Evolutionary conservation across 2,113 vertebrate genomes (phyloP).

Genomic region (Sialia sialis): DNA sequence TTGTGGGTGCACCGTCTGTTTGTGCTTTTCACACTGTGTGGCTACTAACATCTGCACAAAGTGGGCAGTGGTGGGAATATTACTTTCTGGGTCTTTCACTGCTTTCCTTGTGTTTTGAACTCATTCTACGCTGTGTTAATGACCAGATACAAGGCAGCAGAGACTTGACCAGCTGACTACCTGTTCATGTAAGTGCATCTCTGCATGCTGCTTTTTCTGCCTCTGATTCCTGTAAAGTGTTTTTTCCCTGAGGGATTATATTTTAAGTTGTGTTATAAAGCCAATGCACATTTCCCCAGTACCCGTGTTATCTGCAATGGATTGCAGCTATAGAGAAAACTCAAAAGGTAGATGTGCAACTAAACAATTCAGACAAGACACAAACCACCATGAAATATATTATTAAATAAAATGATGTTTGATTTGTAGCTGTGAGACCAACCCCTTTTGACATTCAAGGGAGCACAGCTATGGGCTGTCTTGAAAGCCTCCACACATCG

Average conservation of each 20-base stretch:
- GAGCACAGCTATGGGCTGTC: slow-evolving; percentile 57
- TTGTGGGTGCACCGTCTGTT: not conserved
- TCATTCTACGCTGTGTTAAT: not conserved
- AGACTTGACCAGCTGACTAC: not conserved
- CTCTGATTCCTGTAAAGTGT: slow-evolving; percentile 15
- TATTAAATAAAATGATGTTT: slow-evolving; percentile 70
- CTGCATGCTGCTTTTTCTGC: not conserved
- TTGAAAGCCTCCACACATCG: slow-evolving; percentile 59
- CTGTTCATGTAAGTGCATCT: not conserved
- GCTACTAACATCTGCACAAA: not conserved
- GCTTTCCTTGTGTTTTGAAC: not conserved
- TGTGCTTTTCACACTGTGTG: not conserved
- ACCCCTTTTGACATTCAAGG: slow-evolving; percentile 52
- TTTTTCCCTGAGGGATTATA: not conserved
- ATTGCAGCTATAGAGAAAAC: not conserved
- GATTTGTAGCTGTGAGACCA: slow-evolving; percentile 70
- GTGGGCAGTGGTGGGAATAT: not conserved
- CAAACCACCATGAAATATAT: slow-evolving; percentile 63
- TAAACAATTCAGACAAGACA: slow-evolving; percentile 30
- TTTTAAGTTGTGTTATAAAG: slow-evolving; percentile 22
- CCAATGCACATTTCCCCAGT: not conserved
- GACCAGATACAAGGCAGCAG: not conserved
- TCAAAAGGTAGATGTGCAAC: slow-evolving; percentile 17
- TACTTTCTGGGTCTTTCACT: not conserved
- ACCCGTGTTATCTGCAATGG: not conserved